phyloP scores from a whole-genome alignment of 30 jellyfish, hydroid and myxozoan genomes.

The Turritopsis rubra region DNA sequence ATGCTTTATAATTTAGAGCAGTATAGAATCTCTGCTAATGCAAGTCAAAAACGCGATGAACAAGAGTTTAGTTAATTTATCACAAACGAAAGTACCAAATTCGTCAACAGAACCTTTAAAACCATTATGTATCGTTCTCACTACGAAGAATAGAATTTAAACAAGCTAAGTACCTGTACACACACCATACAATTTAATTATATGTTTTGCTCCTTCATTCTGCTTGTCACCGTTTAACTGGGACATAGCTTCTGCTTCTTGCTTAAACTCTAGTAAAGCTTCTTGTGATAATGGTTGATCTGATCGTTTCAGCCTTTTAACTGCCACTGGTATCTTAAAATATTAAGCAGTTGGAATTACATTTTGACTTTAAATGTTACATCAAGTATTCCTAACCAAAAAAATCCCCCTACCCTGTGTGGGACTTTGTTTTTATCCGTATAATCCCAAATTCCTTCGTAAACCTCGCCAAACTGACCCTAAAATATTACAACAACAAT shows the following conservation, averaged over 20 bases:
- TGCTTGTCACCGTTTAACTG: background rate
- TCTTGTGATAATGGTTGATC: slow-evolving; percentile 16
- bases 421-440: slow-evolving; percentile 27
- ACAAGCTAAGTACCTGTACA: slow-evolving; percentile 25
- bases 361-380: background rate
- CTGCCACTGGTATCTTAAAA: slow-evolving; percentile 35
- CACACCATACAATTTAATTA: slow-evolving; percentile 30
- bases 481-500: background rate
- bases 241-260: slow-evolving; percentile 38
- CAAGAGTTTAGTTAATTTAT: slow-evolving; percentile 23
- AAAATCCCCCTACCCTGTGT: slow-evolving; percentile 15
- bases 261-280: slow-evolving; percentile 14
- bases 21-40: slow-evolving; percentile 12
- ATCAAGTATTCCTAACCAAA: background rate
- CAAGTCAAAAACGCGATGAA: slow-evolving; percentile 13
- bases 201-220: slow-evolving; percentile 9
- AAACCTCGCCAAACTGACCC: slow-evolving; percentile 48
- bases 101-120: background rate
- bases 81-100: slow-evolving; percentile 21
- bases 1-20: too few species aligned
- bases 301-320: slow-evolving; percentile 8
- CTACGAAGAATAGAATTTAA: background rate
- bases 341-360: background rate
- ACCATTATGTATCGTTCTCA: background rate
- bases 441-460: slow-evolving; percentile 25